phyloP scores from a whole-genome alignment of 2,797 vertebrate genomes.

The Lagocephalus sceleratus region DNA sequence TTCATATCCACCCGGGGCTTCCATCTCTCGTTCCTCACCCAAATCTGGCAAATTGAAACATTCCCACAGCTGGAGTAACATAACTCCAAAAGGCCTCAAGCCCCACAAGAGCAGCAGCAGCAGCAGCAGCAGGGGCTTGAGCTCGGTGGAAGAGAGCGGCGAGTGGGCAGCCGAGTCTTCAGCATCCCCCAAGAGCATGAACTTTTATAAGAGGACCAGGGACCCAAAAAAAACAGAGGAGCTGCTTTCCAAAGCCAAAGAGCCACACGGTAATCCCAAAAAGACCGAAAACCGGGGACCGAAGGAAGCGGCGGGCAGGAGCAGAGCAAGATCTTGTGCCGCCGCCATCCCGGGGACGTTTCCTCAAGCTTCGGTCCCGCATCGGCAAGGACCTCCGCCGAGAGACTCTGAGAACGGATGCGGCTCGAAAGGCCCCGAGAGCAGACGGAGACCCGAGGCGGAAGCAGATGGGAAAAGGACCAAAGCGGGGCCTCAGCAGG shows the following conservation, averaged over 20 bases:
- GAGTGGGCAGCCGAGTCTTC: conserved; percentile 63
- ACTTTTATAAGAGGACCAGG: conserved; percentile 61
- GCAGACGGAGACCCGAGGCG: conserved; percentile 20
- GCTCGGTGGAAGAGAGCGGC: conserved; percentile 60
- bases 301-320: conserved; percentile 33
- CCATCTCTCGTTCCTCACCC: conserved; percentile 69
- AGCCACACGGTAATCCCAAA: conserved; percentile 57
- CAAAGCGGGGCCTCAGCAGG: conserved; percentile 26
- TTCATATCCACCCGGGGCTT: conserved; percentile 75
- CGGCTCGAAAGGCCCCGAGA: too few relatives aligned
- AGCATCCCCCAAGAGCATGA: conserved; percentile 31
- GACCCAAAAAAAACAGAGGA: conserved; percentile 67
- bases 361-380: conserved; percentile 25
- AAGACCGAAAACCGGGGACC: conserved; percentile 38
- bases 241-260: conserved; percentile 64
- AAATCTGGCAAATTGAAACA: conserved; percentile 72
- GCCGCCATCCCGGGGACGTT: conserved; percentile 46
- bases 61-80: conserved; percentile 60
- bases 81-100: conserved; percentile 53
- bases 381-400: conserved; percentile 35
- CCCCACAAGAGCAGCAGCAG: conserved; percentile 46
- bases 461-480: conserved; percentile 29
- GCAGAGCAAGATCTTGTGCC: conserved; percentile 42
- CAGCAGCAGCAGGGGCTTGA: conserved; percentile 59
- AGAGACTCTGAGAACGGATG: conserved; percentile 14